Percentiles rank a stretch among this genome's conserved stretches.
Conservation (phyloP, 2,888 invertebrate species). For the Ametastegia equiseti region DNA sequence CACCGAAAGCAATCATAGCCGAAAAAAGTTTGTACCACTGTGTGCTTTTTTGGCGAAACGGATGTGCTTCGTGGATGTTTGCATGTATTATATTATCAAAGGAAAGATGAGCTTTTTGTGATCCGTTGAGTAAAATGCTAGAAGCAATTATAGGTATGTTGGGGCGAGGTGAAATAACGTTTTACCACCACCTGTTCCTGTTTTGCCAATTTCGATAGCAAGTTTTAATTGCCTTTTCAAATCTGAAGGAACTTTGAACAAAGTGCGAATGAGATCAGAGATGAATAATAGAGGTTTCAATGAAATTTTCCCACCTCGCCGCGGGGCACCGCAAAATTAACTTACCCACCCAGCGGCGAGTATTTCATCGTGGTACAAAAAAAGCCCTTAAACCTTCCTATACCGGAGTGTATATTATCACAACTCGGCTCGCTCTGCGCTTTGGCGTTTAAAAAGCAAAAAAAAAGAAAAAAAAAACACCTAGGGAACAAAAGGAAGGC, state of each 20-base stretch:
- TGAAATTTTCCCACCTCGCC: slow-evolving; percentile 75
- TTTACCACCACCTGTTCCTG: slow-evolving; percentile 4
- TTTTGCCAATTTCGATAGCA: slow-evolving; percentile 17
- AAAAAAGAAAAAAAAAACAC: no score
- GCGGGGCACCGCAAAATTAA: slow-evolving; percentile 75
- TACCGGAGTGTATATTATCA: slow-evolving; percentile 12
- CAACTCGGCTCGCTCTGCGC: background rate
- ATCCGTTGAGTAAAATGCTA: background rate
- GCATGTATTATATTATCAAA: background rate
- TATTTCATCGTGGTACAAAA: slow-evolving; percentile 33
- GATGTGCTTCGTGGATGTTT: background rate
- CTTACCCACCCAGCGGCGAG: slow-evolving; percentile 65
- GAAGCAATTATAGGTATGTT: background rate
- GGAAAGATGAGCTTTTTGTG: background rate
- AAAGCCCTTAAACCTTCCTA: slow-evolving; percentile 21
- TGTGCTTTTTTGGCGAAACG: background rate
- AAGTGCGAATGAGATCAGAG: slow-evolving; percentile 49
- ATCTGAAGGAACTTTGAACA: slow-evolving; percentile 32
- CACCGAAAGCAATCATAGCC: background rate
- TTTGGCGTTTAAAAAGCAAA: background rate
- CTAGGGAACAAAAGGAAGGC: background rate
- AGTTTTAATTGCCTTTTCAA: slow-evolving; percentile 45
- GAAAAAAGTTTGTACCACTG: background rate
- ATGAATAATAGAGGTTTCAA: slow-evolving; percentile 75
- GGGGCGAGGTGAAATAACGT: no score